Evolutionary conservation across 2,797 vertebrate species (phyloP), one percentile per base, ranked within the genome.

Genomic region (Phalloptychus januarius): DNA sequence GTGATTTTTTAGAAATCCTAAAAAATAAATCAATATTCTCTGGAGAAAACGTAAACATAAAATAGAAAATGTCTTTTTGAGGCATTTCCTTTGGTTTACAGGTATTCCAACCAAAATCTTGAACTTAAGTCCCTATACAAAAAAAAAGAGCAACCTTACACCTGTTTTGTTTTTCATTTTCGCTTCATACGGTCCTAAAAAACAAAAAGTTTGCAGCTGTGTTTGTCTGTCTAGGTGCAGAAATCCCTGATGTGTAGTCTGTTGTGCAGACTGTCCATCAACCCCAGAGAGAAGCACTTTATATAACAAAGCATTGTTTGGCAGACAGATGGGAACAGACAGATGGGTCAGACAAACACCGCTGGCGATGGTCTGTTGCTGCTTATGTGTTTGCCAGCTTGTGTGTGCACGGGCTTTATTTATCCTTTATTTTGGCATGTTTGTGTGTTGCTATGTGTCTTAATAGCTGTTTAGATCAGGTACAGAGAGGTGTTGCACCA

Each of bases 311-410:
- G 88, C 83, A 75, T 71, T 87, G 79, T 88, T 89, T 92, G 92
- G 88, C 91, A 91, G 89, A 90, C 85, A 79, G 81, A 87, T 82
- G 81, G 88, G 74, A 92, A 89, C 73, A 91, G 86, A 91, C 89
- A 89, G 88, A 79, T 78, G 58, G 86, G 87, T 91, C 86, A 85
- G 79, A 86, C 78, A 85, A 85, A 85, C 81, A 81, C 85, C 52
- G 45, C 83, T 89, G 85, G 82, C 78, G 74, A n/a, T 80, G 61
- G 72, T 71, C 77, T 79, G 79, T 54, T 38, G 79, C 45, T 72
- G 58, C 71, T 71, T 85, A 58, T 78, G 52, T 56, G 71, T 56
- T 74, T 82, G 52, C 44, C 44, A 74, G 65, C 44, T 52, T 77
- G 72, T 72, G 40, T 71, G 56, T 58, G 80, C 72, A n/a, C 71